Evolutionary conservation across 2,888 invertebrate species (phyloP), one percentile per base, ranked within the genome.

Genomic region (Tachina fera): DNA sequence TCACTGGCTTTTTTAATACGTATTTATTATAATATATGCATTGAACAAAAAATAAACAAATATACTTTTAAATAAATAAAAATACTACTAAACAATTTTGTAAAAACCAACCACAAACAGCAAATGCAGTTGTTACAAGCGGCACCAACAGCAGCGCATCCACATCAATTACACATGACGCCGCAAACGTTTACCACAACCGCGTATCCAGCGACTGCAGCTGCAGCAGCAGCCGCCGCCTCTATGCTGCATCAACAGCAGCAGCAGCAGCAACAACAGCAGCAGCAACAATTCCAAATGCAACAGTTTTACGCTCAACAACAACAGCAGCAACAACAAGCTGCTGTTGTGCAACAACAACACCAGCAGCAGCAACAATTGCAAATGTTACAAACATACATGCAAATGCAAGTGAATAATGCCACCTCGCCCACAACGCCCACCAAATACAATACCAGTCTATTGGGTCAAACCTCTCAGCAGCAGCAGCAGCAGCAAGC

Each of bases 91-190:
- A 84, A 83, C 72, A 79, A 83, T 89, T 80, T 75, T 84, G 75
- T 80, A 88, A 87, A 83, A 79, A 80, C 53, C 80, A 83, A 86
- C 78, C 76, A 75, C 74, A 78, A 84, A 92, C 91, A 92, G 92
- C 92, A 92, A 92, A 92, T 92, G 92, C 92, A 92, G 91, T 90
- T 92, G 90, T 90, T 92, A 89, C 92, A 92, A 89, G 91, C 92
- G 89, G 89, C 91, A 88, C 91, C 92, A 88, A 88, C 91, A 63
- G 89, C 90, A 87, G 90, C 90, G 86, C 91, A 90, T 84, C 90
- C 91, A 87, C 91, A 91, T 88, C 91, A 91, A 86, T 88, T 90
- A 89, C 91, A 90, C 83, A 90, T 90, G 76, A 86, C 87, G 79
- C 88, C 88, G n/a, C 88, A 87, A 72, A 88, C 87, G 11, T 80